Conservation (phyloP, 2,797 vertebrate genomes). For the Nasua narica region DNA sequence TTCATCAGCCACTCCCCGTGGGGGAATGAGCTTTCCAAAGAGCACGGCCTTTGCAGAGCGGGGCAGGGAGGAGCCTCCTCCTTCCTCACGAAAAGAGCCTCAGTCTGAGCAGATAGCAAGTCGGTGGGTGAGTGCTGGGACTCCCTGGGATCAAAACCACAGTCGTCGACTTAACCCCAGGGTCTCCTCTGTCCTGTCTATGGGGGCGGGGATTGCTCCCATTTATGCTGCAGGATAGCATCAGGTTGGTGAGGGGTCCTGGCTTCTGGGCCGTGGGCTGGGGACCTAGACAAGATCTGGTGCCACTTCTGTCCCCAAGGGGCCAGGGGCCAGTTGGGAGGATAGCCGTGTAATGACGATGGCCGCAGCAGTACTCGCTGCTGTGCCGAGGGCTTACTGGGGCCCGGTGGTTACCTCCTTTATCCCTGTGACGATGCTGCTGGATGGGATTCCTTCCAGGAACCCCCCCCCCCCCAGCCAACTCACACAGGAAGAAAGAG, state of each 20-base stretch:
- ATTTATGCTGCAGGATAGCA: neutral
- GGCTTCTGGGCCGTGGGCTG: neutral
- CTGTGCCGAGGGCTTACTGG: neutral
- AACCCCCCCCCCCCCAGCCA: too few relatives aligned
- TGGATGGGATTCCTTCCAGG: neutral
- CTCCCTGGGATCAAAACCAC: neutral
- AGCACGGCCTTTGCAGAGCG: neutral
- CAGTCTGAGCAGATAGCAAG: neutral
- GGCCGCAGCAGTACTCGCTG: neutral
- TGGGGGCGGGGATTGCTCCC: neutral
- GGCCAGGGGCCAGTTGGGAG: neutral
- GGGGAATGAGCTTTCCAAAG: slow-evolving; percentile 15
- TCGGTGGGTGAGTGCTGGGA: neutral
- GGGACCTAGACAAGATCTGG: neutral
- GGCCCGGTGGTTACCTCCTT: neutral
- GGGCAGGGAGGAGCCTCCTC: neutral
- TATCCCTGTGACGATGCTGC: neutral
- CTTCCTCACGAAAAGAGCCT: neutral
- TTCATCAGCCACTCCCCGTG: slow-evolving; percentile 16
- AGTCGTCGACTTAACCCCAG: neutral
- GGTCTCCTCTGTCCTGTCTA: neutral
- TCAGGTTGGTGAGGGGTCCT: neutral
- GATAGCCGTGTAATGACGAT: neutral
- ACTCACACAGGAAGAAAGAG: neutral
- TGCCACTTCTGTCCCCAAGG: neutral